Evolutionary conservation across 2,888 invertebrate species (phyloP).

Genomic region (Andrena haemorrhoa): DNA sequence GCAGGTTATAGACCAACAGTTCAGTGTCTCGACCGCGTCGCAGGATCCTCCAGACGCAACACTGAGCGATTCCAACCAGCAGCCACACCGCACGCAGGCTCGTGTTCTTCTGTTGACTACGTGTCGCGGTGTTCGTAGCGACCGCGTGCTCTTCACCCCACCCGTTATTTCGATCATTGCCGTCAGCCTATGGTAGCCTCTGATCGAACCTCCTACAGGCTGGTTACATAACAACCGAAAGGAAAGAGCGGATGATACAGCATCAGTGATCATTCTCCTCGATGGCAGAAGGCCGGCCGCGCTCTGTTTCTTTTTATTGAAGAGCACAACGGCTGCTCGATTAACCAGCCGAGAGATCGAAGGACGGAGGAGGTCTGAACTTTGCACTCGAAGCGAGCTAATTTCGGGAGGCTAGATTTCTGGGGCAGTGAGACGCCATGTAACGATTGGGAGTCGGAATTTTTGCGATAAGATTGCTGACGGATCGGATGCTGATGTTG

Average conservation of each 20-base stretch:
- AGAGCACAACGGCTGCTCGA: neutral
- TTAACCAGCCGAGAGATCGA: neutral
- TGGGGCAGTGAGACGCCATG: neutral
- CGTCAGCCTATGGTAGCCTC: conserved; percentile 30
- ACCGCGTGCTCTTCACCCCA: conserved; percentile 73
- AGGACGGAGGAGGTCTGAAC: neutral
- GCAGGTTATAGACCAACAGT: neutral
- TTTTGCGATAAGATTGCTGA: neutral
- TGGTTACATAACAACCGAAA: conserved; percentile 51
- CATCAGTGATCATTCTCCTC: conserved; percentile 33
- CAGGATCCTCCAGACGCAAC: conserved; percentile 5
- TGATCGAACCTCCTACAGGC: conserved; percentile 29
- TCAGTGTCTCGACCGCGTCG: neutral
- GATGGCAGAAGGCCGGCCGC: conserved; percentile 10
- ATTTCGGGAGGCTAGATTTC: neutral
- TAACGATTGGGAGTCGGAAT: neutral
- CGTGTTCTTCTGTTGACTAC: conserved; percentile 60
- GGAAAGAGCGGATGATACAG: conserved; percentile 36
- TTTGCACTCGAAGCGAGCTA: neutral
- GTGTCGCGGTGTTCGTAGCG: conserved; percentile 67
- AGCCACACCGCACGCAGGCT: conserved; percentile 69
- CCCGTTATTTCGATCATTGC: conserved; percentile 39
- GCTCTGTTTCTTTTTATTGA: neutral
- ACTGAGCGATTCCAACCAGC: conserved; percentile 60
- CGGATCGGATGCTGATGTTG: neutral